Evolutionary conservation across 2,113 vertebrate genomes (phyloP).

Genomic region (Nestor notabilis): DNA sequence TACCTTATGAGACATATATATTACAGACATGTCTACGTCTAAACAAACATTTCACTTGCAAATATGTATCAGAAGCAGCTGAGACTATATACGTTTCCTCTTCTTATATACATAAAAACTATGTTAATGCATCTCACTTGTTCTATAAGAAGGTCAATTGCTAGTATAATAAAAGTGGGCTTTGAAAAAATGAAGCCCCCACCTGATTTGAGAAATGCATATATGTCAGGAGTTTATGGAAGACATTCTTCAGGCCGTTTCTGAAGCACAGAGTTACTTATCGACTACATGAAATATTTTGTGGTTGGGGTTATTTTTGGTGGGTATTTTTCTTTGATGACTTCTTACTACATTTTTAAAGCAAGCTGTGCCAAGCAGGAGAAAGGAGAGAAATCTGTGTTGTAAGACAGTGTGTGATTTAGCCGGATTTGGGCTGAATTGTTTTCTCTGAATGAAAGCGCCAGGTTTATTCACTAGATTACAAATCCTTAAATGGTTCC

Average conservation of each 20-base stretch:
- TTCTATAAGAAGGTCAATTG: neutral
- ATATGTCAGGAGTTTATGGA: neutral
- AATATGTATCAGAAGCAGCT: neutral
- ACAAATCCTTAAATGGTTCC: conserved; percentile 35
- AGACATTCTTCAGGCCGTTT: neutral
- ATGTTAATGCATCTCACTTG: neutral
- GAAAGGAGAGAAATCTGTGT: neutral
- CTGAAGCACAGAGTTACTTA: neutral
- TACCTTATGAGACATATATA: neutral
- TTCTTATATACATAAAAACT: neutral
- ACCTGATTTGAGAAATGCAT: neutral
- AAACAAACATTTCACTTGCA: neutral
- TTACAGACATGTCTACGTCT: neutral
- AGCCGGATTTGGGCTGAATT: neutral
- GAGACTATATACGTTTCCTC: neutral
- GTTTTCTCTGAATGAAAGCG: conserved; percentile 26
- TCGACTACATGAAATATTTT: neutral
- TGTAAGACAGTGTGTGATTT: neutral
- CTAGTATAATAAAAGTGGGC: neutral
- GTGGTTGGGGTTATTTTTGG: neutral
- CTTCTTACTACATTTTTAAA: neutral
- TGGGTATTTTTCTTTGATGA: neutral
- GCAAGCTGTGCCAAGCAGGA: neutral
- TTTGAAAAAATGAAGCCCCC: neutral
- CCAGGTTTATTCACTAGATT: conserved; percentile 37